A percentile compares a stretch with the other conserved stretches of the same genome.
phyloP scores from a whole-genome alignment of 2,113 vertebrate species.

The Bolborhynchus lineola region DNA sequence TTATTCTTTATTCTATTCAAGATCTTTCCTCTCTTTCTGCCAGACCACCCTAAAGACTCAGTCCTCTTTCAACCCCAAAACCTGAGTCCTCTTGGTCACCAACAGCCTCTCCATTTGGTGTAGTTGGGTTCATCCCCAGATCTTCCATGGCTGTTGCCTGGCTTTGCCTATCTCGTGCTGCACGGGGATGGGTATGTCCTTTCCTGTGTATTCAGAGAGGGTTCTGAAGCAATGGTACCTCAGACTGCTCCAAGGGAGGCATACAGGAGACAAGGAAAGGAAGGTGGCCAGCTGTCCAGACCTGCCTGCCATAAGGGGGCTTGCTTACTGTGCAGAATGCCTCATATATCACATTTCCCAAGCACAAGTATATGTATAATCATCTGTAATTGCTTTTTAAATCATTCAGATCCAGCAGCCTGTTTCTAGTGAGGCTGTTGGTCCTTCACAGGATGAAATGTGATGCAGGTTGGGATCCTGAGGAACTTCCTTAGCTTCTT shows the following conservation, averaged over 20 bases:
- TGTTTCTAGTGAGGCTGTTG: neutral
- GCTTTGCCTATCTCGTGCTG: neutral
- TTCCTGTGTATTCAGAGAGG: neutral
- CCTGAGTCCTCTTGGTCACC: neutral
- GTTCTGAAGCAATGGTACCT: neutral
- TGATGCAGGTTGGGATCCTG: neutral
- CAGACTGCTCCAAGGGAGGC: neutral
- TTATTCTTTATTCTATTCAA: neutral
- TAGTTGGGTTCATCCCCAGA: neutral
- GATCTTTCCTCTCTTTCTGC: neutral
- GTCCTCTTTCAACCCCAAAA: accelerated
- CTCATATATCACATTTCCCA: neutral
- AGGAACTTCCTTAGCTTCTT: neutral
- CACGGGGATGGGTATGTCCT: neutral
- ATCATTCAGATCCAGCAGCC: neutral
- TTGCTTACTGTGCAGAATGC: neutral
- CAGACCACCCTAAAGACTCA: neutral
- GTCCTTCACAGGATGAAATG: neutral
- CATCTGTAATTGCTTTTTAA: neutral
- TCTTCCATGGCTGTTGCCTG: neutral
- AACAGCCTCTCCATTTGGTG: neutral
- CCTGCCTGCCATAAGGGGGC: neutral
- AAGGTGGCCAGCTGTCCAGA: neutral
- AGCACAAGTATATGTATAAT: neutral
- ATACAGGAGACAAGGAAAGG: neutral